A percentile compares a stretch with the other conserved stretches of the same genome.
Evolutionary conservation across 2,888 invertebrate species (phyloP).

Genomic region (Tricholauxania praeusta): DNA sequence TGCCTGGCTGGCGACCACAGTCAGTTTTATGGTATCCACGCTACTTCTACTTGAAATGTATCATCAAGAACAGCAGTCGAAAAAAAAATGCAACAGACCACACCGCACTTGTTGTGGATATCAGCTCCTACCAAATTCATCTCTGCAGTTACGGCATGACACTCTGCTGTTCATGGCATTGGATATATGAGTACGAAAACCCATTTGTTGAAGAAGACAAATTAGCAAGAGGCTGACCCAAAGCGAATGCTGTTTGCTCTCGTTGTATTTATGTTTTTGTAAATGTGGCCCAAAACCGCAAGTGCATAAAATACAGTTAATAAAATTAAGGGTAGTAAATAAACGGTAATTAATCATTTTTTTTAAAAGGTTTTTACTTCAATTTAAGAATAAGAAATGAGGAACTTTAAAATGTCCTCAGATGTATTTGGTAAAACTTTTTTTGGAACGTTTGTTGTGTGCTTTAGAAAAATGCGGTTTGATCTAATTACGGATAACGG

Average conservation of each 20-base stretch:
- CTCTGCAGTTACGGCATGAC: too few species aligned
- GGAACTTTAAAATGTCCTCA: too few species aligned
- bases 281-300: slow-evolving; percentile 26
- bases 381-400: too few species aligned
- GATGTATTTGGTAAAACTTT: too few species aligned
- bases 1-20: slow-evolving; percentile 35
- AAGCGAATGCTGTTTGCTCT: slow-evolving; percentile 32
- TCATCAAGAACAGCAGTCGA: slow-evolving; percentile 8
- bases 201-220: slow-evolving; percentile 37
- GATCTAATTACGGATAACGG: too few species aligned
- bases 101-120: background rate
- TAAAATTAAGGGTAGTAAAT: slow-evolving; percentile 51
- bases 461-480: too few species aligned
- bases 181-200: background rate
- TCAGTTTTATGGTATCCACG: background rate
- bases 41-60: background rate
- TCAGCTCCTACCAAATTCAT: too few species aligned
- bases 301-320: slow-evolving; percentile 37
- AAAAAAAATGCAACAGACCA: slow-evolving; percentile 4
- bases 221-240: slow-evolving; percentile 43
- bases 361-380: background rate
- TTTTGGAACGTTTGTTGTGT: too few species aligned
- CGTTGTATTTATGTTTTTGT: slow-evolving; percentile 26
- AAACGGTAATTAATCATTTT: slow-evolving; percentile 50
- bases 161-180: too few species aligned